A percentile compares a stretch with the other conserved stretches of the same genome.
Conservation (phyloP, 2,888 invertebrate species). For the Aphidius colemani region DNA sequence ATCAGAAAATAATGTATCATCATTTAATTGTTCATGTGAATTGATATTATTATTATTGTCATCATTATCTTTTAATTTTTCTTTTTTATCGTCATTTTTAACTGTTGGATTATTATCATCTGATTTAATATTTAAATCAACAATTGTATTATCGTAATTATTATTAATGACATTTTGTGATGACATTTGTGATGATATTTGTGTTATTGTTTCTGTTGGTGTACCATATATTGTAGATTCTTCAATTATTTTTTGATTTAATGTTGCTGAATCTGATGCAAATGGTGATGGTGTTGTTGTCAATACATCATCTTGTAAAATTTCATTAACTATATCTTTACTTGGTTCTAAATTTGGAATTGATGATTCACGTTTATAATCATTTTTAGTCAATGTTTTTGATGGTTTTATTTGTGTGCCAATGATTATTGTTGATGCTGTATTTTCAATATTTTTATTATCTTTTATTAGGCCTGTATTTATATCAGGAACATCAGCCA, state of each 20-base stretch:
- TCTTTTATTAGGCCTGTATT: not conserved
- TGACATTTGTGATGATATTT: conserved; percentile 33
- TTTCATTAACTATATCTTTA: conserved; percentile 42
- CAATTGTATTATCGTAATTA: not conserved
- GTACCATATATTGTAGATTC: conserved; percentile 27
- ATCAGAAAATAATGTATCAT: conserved; percentile 56
- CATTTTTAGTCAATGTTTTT: conserved; percentile 45
- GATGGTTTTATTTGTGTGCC: conserved; percentile 49
- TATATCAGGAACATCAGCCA: not conserved
- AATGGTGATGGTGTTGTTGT: conserved; percentile 37
- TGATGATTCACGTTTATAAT: conserved; percentile 42
- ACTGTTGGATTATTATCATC: conserved; percentile 18
- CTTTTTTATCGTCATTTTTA: conserved; percentile 25
- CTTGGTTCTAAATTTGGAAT: conserved; percentile 44
- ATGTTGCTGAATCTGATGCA: conserved; percentile 32
- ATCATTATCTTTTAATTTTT: conserved; percentile 31
- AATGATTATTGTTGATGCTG: conserved; percentile 48
- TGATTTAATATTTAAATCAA: not conserved
- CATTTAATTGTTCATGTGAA: conserved; percentile 49
- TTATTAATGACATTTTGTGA: conserved; percentile 18
- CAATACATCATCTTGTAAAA: conserved; percentile 38
- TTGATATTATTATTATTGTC: conserved; percentile 43
- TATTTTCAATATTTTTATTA: not conserved
- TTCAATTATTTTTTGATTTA: conserved; percentile 37
- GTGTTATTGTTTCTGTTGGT: conserved; percentile 32